These are phyloP conservation scores for Drosophila mayri DNA, from an alignment of 1,140 invertebrate genomes.

Conservation along the genomic window DNA sequence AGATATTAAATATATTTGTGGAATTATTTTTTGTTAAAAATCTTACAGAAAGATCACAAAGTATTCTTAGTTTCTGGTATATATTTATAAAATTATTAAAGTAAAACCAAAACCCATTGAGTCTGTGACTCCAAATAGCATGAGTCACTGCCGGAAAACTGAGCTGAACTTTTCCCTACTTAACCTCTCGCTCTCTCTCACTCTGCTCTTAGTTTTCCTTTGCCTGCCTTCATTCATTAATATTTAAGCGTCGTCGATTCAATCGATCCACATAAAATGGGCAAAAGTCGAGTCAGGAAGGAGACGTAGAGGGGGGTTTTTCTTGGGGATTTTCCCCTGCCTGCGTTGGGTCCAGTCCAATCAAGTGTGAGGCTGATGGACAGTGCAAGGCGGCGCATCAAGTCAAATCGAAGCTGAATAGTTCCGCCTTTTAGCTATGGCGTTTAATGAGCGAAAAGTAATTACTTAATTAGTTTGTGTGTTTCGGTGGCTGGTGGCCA, in stretches of 20 bases:
- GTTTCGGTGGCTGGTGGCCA: conserved; percentile 11
- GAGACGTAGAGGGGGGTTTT: neutral
- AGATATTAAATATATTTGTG: neutral
- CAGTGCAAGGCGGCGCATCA: conserved; percentile 55
- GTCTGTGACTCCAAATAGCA: neutral
- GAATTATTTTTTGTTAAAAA: neutral
- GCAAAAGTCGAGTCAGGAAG: conserved; percentile 37
- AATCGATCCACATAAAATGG: conserved; percentile 72
- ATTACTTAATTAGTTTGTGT: conserved; percentile 79
- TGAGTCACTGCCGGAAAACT: conserved; percentile 15
- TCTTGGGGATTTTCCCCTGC: neutral
- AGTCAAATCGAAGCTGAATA: conserved; percentile 79
- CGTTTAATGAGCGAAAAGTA: conserved; percentile 81
- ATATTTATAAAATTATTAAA: neutral
- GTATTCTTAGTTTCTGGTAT: neutral
- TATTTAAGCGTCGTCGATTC: conserved; percentile 81
- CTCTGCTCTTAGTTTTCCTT: conserved; percentile 10
- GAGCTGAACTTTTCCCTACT: conserved; percentile 1
- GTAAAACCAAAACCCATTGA: neutral
- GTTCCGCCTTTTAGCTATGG: conserved; percentile 30
- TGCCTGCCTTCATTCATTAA: conserved; percentile 67
- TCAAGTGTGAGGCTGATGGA: conserved; percentile 69
- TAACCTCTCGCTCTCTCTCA: neutral
- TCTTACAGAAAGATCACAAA: neutral
- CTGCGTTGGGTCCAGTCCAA: conserved; percentile 8